phyloP scores from a whole-genome alignment of 1,140 invertebrate genomes.

The Procambarus virginalis region DNA sequence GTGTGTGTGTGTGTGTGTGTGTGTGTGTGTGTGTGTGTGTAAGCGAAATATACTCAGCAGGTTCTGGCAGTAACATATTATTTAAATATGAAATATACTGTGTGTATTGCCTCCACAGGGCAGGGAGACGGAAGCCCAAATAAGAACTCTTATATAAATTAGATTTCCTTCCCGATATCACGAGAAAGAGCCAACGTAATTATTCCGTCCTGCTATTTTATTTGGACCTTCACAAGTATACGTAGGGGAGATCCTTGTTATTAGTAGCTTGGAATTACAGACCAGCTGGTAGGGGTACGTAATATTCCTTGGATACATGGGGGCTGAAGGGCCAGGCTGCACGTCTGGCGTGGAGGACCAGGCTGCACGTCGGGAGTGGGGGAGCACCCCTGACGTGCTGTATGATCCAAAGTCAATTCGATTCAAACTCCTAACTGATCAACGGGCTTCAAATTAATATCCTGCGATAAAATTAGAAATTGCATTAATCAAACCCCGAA shows the following conservation, averaged over 20 bases:
- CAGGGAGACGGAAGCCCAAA: neutral
- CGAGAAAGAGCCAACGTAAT: neutral
- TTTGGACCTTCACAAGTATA: neutral
- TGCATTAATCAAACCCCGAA: no score
- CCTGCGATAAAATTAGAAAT: no score
- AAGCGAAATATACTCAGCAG: no score
- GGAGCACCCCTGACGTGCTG: no score
- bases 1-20: conserved; percentile 41
- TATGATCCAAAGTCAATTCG: no score
- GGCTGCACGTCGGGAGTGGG: no score
- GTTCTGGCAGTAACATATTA: no score
- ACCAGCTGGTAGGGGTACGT: neutral
- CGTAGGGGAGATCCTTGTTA: neutral
- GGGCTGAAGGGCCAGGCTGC: neutral
- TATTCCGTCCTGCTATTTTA: neutral
- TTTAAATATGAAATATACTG: no score
- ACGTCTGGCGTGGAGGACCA: no score
- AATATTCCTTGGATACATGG: no score
- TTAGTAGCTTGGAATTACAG: neutral
- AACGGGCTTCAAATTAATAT: no score
- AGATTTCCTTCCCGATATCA: neutral
- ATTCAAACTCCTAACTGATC: no score
- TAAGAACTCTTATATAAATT: neutral
- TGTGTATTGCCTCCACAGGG: neutral
- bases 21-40: neutral